Base-by-base conservation (phyloP, 1,140 invertebrate genomes). In the Philaenus spumarius region DNA sequence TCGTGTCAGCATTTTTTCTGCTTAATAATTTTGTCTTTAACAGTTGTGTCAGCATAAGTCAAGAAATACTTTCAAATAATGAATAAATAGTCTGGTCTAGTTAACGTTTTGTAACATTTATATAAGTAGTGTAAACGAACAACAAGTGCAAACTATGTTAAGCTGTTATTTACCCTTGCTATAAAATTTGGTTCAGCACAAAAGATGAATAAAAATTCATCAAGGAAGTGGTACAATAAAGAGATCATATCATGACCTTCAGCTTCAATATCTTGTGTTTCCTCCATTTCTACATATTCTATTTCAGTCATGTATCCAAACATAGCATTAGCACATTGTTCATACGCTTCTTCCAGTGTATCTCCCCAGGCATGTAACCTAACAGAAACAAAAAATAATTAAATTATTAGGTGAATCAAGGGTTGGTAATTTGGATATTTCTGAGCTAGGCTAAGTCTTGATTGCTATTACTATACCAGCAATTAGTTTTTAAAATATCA, bases 221-320 rank as follows among this genome's bases (percentile, higher is more conserved):
- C 95, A 30, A 99, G 79, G 71, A 96, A 97, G 68, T 94, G 87
- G 71, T 85, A 99, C 0, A 99, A 74, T 12, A 99, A 75, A n/a
- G 87, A 85, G 62, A 88, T 74, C 68, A 97, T 72, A 73, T 98
- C 96, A 70, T 95, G 81, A 19, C 86, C 93, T 64, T 85, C 80
- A 0, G 89, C 90, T 75, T 93, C 87, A 50, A 98, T 85, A 63
- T 88, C 80, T 66, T 87, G 78, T n/a, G 80, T 80, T 64, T 86
- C 77, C 63, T 79, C 79, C 59, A 95, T 89, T 65, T 95, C 83
- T 1, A 98, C 91, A 59, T 80, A 85, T 1, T 88, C 81, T 57
- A 97, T 77, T 65, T 97, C 93, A 14, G 95, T 97, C 89, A 97
- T 98, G 70, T 98, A 98, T 4, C 83, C 90, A 77, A 93, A 98